Conservation (phyloP, 2,113 vertebrate genomes). For the Chionodraco myersi region DNA sequence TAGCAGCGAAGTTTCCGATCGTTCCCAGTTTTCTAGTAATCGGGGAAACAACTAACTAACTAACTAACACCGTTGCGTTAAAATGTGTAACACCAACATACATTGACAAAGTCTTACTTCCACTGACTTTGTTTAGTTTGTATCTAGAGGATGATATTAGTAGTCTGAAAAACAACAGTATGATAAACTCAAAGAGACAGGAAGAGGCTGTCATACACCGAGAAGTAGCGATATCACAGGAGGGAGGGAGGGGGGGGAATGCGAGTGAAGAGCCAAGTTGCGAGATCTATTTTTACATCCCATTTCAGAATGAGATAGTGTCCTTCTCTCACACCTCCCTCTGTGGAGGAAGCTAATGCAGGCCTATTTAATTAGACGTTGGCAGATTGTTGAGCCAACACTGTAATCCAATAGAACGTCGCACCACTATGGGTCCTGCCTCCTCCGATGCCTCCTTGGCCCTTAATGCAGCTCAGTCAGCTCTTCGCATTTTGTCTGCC, state of each 20-base stretch:
- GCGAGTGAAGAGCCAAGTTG: constrained; percentile 58
- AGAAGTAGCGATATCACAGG: constrained; percentile 42
- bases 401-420: constrained; percentile 82
- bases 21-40: constrained; percentile 5
- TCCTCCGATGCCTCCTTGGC: constrained; percentile 71
- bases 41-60: constrained; percentile 30
- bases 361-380: constrained; percentile 85
- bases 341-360: constrained; percentile 77
- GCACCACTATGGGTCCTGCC: constrained; percentile 67
- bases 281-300: constrained; percentile 81
- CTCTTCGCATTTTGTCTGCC: constrained; percentile 74
- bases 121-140: constrained; percentile 34
- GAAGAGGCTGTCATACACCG: constrained; percentile 19
- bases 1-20: neutral
- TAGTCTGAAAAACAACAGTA: constrained; percentile 28
- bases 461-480: constrained; percentile 76
- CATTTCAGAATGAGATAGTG: constrained; percentile 82
- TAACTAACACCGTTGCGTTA: constrained; percentile 30
- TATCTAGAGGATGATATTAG: constrained; percentile 24
- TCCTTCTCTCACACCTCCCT: constrained; percentile 75
- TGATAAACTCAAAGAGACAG: constrained; percentile 45
- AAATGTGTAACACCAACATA: constrained; percentile 31
- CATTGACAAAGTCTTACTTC: constrained; percentile 24
- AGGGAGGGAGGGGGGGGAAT: constrained; percentile 35
- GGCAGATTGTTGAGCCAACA: constrained; percentile 82